These are phyloP conservation scores for Merluccius polli DNA, from an alignment of 2,797 vertebrate species.

Conservation along the genomic window DNA sequence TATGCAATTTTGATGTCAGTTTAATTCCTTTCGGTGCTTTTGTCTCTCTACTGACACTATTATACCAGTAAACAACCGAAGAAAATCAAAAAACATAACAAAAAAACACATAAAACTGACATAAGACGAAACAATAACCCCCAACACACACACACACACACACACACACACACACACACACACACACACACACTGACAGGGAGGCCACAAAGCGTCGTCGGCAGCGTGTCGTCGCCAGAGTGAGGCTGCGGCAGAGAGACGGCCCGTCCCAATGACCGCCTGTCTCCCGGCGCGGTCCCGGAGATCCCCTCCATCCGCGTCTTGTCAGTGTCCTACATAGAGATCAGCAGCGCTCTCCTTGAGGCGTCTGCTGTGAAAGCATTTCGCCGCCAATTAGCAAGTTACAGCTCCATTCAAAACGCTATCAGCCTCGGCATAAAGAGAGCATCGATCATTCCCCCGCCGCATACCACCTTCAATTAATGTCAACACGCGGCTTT, in stretches of 20 bases:
- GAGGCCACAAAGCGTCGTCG: background rate
- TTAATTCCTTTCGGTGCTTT: background rate
- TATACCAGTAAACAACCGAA: background rate
- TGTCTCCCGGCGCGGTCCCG: too few species aligned
- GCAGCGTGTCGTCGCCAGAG: background rate
- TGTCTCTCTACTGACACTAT: background rate
- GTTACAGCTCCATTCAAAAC: slow-evolving; percentile 51
- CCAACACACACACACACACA: too few species aligned
- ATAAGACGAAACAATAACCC: too few species aligned
- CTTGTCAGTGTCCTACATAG: slow-evolving; percentile 37
- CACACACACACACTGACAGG: background rate
- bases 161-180: too few species aligned
- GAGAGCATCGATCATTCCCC: slow-evolving; percentile 55
- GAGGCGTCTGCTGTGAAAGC: slow-evolving; percentile 50
- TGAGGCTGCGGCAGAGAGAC: too few species aligned
- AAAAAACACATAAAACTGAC: too few species aligned
- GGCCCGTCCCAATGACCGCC: too few species aligned
- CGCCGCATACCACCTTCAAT: slow-evolving; percentile 51
- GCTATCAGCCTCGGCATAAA: slow-evolving; percentile 50
- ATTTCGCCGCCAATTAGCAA: slow-evolving; percentile 56
- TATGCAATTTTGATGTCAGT: background rate
- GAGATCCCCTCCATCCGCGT: too few species aligned
- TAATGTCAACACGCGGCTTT: slow-evolving; percentile 55
- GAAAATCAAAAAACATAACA: background rate
- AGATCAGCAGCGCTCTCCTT: slow-evolving; percentile 30